Conservation (phyloP, 2,888 invertebrate genomes). For the Celastrina argiolus region DNA sequence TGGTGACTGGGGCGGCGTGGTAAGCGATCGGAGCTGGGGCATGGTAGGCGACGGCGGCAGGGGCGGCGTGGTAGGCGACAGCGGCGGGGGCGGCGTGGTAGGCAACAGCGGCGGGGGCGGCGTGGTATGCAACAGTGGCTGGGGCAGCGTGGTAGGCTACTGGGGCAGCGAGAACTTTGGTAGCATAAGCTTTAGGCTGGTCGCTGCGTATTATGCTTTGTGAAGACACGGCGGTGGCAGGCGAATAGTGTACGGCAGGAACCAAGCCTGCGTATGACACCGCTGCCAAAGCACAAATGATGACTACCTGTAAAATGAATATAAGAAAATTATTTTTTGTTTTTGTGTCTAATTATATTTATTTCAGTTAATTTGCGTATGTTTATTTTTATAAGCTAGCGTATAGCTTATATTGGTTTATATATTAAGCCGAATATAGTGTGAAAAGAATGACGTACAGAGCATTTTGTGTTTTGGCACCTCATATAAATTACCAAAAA, state of each 20-base stretch:
- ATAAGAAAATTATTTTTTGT: neutral
- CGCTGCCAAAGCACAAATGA: slow-evolving; percentile 42
- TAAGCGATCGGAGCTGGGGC: slow-evolving; percentile 41
- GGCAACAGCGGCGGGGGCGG: slow-evolving; percentile 32
- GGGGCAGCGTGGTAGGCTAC: slow-evolving; percentile 36
- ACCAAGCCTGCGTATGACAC: slow-evolving; percentile 43
- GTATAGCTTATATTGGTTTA: too few relatives aligned
- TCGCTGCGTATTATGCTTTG: slow-evolving; percentile 55
- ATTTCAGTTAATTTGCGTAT: too few relatives aligned
- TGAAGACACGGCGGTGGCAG: slow-evolving; percentile 52
- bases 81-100: slow-evolving; percentile 38
- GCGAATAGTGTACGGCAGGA: slow-evolving; percentile 52
- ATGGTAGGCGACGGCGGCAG: slow-evolving; percentile 36
- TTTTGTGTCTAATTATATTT: neutral
- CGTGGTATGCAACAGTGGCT: slow-evolving; percentile 45
- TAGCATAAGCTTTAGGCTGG: slow-evolving; percentile 42
- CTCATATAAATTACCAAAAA: too few relatives aligned
- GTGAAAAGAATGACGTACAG: too few relatives aligned
- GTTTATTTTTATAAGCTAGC: too few relatives aligned
- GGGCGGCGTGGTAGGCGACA: slow-evolving; percentile 30
- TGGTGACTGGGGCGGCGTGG: slow-evolving; percentile 45
- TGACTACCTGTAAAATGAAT: slow-evolving; percentile 35
- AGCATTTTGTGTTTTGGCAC: too few relatives aligned
- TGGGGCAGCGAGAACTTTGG: slow-evolving; percentile 40
- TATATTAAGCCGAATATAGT: too few relatives aligned